These are phyloP conservation scores for Philereme vetulata DNA, from an alignment of 2,888 invertebrate genomes.

Conservation along the genomic window DNA sequence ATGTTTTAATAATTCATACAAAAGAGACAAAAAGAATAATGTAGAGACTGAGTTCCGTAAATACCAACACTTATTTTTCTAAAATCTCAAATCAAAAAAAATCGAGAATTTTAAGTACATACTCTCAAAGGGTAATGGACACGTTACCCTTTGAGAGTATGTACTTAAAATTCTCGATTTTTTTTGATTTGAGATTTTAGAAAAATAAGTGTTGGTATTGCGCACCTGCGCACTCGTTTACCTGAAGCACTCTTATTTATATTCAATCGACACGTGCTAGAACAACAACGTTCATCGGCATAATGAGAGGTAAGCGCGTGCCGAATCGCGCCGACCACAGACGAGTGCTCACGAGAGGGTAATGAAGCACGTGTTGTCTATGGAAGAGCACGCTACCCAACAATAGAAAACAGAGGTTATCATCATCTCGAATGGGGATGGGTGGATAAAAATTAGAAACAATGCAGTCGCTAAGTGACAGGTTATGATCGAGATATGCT, in stretches of 20 bases:
- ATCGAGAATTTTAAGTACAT: no score
- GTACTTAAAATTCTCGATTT: no score
- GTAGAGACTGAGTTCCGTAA: no score
- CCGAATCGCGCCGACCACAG: slow-evolving; percentile 57
- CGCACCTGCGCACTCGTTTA: slow-evolving; percentile 33
- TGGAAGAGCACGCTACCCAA: slow-evolving; percentile 30
- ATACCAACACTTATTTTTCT: no score
- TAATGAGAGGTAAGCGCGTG: slow-evolving; percentile 52
- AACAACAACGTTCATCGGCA: slow-evolving; percentile 30
- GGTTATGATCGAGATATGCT: no score
- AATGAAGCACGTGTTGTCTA: slow-evolving; percentile 63
- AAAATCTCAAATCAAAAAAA: no score
- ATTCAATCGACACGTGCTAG: slow-evolving; percentile 40
- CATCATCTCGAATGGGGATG: slow-evolving; percentile 27
- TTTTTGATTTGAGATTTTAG: no score
- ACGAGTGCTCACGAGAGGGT: slow-evolving; percentile 51
- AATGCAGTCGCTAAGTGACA: no score
- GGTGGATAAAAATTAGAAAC: slow-evolving; percentile 4
- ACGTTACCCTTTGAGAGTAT: not conserved
- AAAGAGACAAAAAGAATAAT: no score
- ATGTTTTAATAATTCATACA: no score
- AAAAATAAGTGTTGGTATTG: not conserved
- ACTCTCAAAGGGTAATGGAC: not conserved
- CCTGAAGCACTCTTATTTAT: slow-evolving; percentile 25
- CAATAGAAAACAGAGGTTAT: slow-evolving; percentile 39